These are phyloP conservation scores for Noturus placidus DNA, from an alignment of 2,113 vertebrate species.

Conservation along the genomic window DNA sequence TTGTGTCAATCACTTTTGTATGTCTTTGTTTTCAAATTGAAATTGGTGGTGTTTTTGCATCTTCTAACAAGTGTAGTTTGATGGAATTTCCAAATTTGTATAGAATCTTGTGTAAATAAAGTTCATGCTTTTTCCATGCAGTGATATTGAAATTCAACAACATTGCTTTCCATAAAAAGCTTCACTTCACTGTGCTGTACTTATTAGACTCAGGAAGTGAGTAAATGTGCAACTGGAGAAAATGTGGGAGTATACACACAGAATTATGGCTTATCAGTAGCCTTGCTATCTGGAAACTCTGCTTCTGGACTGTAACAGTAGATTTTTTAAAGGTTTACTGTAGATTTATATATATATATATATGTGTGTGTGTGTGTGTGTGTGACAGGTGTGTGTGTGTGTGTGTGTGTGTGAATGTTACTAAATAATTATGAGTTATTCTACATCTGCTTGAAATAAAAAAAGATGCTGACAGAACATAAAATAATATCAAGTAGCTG, in stretches of 20 bases:
- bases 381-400: too few relatives aligned
- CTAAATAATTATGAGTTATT: constrained; percentile 46
- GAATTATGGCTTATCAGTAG: constrained; percentile 37
- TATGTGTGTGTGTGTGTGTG: too few relatives aligned
- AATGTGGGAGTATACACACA: constrained; percentile 22
- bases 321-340: constrained; percentile 32
- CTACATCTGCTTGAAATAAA: neutral
- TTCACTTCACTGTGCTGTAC: neutral
- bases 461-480: neutral
- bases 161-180: neutral
- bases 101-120: neutral
- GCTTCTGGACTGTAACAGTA: constrained; percentile 27
- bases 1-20: neutral
- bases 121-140: neutral
- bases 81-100: neutral
- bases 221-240: constrained; percentile 22
- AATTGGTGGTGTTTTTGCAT: neutral
- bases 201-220: constrained; percentile 39
- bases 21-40: neutral
- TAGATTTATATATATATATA: neutral
- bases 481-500: neutral
- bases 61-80: neutral
- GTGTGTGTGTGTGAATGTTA: too few relatives aligned
- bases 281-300: constrained; percentile 34
- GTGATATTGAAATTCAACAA: neutral